Base-by-base conservation (phyloP, 1,140 invertebrate genomes). In the Ericerus pela region DNA sequence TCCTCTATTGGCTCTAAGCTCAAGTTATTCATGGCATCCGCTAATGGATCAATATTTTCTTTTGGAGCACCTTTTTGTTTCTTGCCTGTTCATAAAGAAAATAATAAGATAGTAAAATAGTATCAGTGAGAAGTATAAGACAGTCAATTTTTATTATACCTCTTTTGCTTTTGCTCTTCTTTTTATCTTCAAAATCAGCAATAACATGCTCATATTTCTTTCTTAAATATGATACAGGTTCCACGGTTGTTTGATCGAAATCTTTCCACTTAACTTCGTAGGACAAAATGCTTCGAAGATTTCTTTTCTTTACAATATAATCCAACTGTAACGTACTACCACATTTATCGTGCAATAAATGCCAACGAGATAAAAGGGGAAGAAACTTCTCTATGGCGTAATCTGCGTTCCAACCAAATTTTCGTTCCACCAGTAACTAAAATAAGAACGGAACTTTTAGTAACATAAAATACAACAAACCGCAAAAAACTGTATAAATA, bases 361-460 rank as follows among this genome's bases (percentile, higher is more conserved):
- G 80, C 81, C 82, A 85, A 43, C 84, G 74, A 1, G 81, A 86
- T 3, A 84, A 64, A 12, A 91, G 64, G 0, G 85, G 82, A 54
- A 89, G 72, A 58, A 86, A 79, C 68, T 89, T 89, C 60, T 81
- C 76, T 56, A 85, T 78, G 36, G 80, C 75, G 65, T 88, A 87
- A 22, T 78, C 73, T 64, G 80, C 75, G n/a, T 79, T 75, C 86
- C 86, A 91, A 56, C 73, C 71, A 36, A 88, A 65, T 62, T 80
- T 75, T 54, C 70, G 71, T 0, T 69, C 71, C 66, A 84, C 78
- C 62, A 85, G 76, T 66, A 75, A 76, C 77, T 83, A 62, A 54
- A 73, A 72, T 59, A 58, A 59, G 60, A 60, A 54, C 37, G 54
- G 57, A 58, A 30, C 36, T 41, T 28, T 36, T 47, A 58, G 54